phyloP scores from a whole-genome alignment of 2,797 vertebrate species.

The Schizothorax lantsangensis region DNA sequence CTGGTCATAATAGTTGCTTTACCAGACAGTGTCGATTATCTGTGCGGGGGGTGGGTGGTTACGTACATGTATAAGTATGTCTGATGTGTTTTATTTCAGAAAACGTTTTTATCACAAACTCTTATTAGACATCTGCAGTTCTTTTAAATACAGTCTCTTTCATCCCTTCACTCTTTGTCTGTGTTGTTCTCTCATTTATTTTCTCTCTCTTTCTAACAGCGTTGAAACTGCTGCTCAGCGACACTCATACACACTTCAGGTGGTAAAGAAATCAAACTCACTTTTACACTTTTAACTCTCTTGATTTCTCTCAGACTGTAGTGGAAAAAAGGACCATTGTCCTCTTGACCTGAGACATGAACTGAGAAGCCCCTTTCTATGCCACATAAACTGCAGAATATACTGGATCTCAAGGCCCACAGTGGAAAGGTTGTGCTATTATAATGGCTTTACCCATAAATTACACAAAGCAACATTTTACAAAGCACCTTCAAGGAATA shows the following conservation, averaged over 20 bases:
- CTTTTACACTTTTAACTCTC: not conserved
- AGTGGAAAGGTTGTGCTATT: not conserved
- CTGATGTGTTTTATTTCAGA: not conserved
- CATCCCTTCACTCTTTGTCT: not conserved
- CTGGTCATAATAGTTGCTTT: constrained; percentile 46
- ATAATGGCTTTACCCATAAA: not conserved
- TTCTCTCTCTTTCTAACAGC: constrained; percentile 17
- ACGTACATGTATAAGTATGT: not conserved
- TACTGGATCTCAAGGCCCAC: not conserved
- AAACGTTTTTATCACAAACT: not conserved
- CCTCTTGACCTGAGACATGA: constrained; percentile 10
- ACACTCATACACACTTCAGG: constrained; percentile 17
- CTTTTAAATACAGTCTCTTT: not conserved
- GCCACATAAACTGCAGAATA: constrained; percentile 11
- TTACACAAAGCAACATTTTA: constrained; percentile 1
- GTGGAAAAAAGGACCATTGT: constrained; percentile 1
- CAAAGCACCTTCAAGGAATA: not conserved
- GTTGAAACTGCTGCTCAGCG: constrained; percentile 28
- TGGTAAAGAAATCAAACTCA: constrained; percentile 24
- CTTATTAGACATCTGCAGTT: constrained; percentile 3
- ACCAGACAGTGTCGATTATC: constrained; percentile 55
- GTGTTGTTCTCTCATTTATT: constrained; percentile 4
- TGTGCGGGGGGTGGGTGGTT: not conserved
- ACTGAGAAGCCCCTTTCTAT: not conserved
- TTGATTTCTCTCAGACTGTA: not conserved